Evolutionary conservation across 2,888 invertebrate species (phyloP).

Genomic region (Drosophila formosana): DNA sequence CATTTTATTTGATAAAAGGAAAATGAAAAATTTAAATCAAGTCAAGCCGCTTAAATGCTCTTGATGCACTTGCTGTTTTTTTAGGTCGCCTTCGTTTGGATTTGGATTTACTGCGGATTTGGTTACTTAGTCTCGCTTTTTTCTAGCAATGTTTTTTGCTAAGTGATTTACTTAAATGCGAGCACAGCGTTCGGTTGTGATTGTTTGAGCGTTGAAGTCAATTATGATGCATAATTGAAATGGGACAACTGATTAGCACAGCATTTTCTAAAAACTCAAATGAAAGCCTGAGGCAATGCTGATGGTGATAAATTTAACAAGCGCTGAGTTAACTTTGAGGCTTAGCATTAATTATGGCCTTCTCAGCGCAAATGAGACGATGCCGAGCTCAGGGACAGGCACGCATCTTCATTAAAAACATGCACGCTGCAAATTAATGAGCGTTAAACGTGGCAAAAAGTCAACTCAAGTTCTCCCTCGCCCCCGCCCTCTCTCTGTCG

Average conservation of each 20-base stretch:
- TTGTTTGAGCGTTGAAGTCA: background rate
- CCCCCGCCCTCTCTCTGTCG: background rate
- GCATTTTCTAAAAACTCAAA: conserved; percentile 1
- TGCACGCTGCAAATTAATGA: conserved; percentile 74
- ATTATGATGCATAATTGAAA: conserved; percentile 25
- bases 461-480: background rate
- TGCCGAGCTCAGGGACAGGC: conserved; percentile 24
- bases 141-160: background rate
- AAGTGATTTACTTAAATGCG: conserved; percentile 6
- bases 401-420: conserved; percentile 74
- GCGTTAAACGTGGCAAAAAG: conserved; percentile 63
- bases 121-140: conserved; percentile 18
- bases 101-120: conserved; percentile 21
- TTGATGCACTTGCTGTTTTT: conserved; percentile 48
- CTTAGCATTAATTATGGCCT: conserved; percentile 72
- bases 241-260: conserved; percentile 28
- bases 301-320: conserved; percentile 60
- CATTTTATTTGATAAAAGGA: conserved; percentile 40
- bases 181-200: background rate
- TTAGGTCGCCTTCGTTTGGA: conserved; percentile 26
- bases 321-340: conserved; percentile 68
- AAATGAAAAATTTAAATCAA: conserved; percentile 66
- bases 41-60: conserved; percentile 50
- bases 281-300: conserved; percentile 9
- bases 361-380: conserved; percentile 21